A percentile compares a stretch with the other conserved stretches of the same genome.
phyloP scores from a whole-genome alignment of 2,888 invertebrate genomes.

The Troilus luridus region DNA sequence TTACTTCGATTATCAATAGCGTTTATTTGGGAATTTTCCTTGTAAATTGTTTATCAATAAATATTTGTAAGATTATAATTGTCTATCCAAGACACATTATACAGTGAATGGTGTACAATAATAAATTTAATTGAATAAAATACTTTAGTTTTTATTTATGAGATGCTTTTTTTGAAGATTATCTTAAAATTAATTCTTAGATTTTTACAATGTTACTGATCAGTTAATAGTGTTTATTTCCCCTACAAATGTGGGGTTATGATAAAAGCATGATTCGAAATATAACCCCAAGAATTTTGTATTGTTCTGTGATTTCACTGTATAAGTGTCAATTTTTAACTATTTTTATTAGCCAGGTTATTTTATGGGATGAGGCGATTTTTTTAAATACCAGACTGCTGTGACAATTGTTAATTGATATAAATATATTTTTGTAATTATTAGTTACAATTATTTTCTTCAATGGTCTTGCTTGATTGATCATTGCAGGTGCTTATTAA shows the following conservation, averaged over 20 bases:
- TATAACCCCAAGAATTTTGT: conserved; percentile 7
- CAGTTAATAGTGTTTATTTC: neutral
- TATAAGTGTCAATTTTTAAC: conserved; percentile 54
- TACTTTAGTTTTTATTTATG: neutral
- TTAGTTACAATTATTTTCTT: conserved; percentile 45
- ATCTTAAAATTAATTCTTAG: neutral
- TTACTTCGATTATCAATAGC: neutral
- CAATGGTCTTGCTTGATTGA: conserved; percentile 47
- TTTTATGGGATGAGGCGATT: conserved; percentile 11
- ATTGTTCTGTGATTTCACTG: conserved; percentile 56
- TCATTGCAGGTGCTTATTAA: conserved; percentile 40
- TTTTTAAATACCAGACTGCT: conserved; percentile 42
- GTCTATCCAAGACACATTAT: conserved; percentile 41
- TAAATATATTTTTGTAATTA: conserved; percentile 57
- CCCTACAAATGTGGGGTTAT: neutral
- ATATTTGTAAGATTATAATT: conserved; percentile 43
- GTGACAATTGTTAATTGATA: conserved; percentile 55
- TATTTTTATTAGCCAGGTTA: neutral
- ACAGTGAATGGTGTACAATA: conserved; percentile 4
- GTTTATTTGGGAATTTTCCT: neutral
- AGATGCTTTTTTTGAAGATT: neutral
- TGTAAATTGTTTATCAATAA: conserved; percentile 43
- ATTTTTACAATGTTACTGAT: neutral
- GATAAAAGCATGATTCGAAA: neutral
- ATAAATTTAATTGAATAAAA: neutral